These are phyloP conservation scores for Flabesymbios commensalis DNA, from an alignment of 2,888 invertebrate genomes.

Conservation along the genomic window DNA sequence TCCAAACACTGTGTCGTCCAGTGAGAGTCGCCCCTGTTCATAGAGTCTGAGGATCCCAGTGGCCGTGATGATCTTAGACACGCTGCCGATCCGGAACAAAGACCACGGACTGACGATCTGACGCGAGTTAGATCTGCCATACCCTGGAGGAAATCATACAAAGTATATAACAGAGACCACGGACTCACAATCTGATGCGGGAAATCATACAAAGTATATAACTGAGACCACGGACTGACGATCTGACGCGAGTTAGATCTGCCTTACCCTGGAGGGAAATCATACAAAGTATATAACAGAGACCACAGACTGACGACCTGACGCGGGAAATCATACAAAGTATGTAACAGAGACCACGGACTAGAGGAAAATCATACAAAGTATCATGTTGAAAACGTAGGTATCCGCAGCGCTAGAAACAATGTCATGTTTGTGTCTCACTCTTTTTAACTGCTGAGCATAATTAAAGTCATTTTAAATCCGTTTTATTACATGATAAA, in stretches of 20 bases:
- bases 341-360: conserved; percentile 30
- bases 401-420: not conserved
- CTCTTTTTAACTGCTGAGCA: too few species aligned
- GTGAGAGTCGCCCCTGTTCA: conserved; percentile 21
- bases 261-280: conserved; percentile 26
- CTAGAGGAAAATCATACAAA: not conserved
- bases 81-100: conserved; percentile 31
- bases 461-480: too few species aligned
- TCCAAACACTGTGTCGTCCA: conserved; percentile 31
- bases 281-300: too few species aligned
- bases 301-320: not conserved
- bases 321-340: not conserved
- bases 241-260: conserved; percentile 20
- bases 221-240: conserved; percentile 34
- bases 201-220: not conserved
- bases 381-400: not conserved
- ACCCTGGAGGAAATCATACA: conserved; percentile 20
- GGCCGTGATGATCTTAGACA: conserved; percentile 34
- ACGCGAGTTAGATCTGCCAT: conserved; percentile 24
- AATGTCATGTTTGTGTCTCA: too few species aligned
- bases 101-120: conserved; percentile 34
- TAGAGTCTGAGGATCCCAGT: conserved; percentile 25
- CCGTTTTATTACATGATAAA: too few species aligned
- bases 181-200: not conserved
- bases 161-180: too few species aligned